Conservation (phyloP, 30 jellyfish, hydroid and myxozoan species). For the Turritopsis rubra region DNA sequence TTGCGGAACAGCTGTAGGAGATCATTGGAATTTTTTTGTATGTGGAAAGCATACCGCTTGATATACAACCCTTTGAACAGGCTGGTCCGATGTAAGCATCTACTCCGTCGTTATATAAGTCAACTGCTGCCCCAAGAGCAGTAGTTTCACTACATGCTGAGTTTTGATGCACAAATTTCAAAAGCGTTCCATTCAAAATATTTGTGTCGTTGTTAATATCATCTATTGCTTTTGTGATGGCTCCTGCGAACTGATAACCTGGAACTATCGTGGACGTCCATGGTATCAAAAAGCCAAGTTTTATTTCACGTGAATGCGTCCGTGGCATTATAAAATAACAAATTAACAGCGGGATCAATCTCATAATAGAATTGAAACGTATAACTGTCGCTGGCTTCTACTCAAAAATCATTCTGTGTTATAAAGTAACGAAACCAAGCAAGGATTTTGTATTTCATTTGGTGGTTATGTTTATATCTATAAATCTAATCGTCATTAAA, state of each 20-base stretch:
- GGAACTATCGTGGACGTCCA: slow-evolving; percentile 58
- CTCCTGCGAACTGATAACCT: slow-evolving; percentile 73
- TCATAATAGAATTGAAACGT: not conserved
- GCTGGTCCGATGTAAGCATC: slow-evolving; percentile 82
- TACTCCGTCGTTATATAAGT: slow-evolving; percentile 42
- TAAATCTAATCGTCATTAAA: too few relatives aligned
- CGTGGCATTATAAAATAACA: not conserved
- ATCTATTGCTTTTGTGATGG: slow-evolving; percentile 63
- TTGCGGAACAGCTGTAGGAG: slow-evolving; percentile 79
- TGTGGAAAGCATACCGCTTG: slow-evolving; percentile 70
- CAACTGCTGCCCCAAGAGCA: slow-evolving; percentile 70
- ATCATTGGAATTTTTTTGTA: slow-evolving; percentile 65
- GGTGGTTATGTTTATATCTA: too few relatives aligned
- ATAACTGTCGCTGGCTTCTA: not conserved
- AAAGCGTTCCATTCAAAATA: slow-evolving; percentile 31
- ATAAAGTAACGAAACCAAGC: not conserved
- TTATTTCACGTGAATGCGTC: slow-evolving; percentile 15
- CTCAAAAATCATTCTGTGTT: not conserved
- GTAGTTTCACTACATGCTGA: slow-evolving; percentile 55
- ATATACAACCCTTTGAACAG: slow-evolving; percentile 67
- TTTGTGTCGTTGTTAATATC: slow-evolving; percentile 51
- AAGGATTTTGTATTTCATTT: too few relatives aligned
- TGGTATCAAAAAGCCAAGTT: slow-evolving; percentile 67
- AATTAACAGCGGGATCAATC: not conserved
- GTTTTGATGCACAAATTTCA: slow-evolving; percentile 34